Conservation (phyloP, 2,888 invertebrate genomes). For the Andrena flavipes region DNA sequence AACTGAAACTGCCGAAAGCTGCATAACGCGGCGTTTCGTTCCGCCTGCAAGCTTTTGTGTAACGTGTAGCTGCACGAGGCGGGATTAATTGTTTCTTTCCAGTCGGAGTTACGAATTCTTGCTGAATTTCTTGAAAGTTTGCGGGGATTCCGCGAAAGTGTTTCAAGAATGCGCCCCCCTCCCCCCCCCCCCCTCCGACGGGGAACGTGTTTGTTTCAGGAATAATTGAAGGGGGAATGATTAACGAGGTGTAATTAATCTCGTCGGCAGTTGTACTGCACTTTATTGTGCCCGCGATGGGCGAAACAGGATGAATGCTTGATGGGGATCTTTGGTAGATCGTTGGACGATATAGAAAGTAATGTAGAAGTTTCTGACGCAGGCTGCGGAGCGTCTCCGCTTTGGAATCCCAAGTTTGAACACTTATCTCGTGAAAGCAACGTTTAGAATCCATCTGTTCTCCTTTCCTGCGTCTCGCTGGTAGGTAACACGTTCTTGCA, state of each 20-base stretch:
- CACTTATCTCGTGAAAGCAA: not conserved
- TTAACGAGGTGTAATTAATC: constrained; percentile 36
- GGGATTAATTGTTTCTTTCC: constrained; percentile 42
- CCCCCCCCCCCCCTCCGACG: too few relatives aligned
- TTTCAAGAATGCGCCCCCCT: constrained; percentile 19
- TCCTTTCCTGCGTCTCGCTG: not conserved
- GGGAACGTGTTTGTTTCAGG: constrained; percentile 21
- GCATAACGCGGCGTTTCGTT: constrained; percentile 6
- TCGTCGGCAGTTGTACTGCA: constrained; percentile 17
- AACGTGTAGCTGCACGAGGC: constrained; percentile 7
- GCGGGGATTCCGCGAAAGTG: constrained; percentile 20
- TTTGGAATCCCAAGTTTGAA: not conserved
- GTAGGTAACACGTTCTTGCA: not conserved
- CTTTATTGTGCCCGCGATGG: constrained; percentile 19
- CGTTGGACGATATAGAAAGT: constrained; percentile 4
- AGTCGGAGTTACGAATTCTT: constrained; percentile 37
- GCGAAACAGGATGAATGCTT: constrained; percentile 2
- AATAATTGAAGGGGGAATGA: constrained; percentile 32
- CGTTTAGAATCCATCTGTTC: not conserved
- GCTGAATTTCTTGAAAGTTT: constrained; percentile 32
- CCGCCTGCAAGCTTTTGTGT: constrained; percentile 2
- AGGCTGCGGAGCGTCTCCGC: not conserved
- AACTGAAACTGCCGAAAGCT: not conserved
- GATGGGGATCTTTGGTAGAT: constrained; percentile 7
- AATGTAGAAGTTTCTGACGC: not conserved